Evolutionary conservation across 2,888 invertebrate genomes (phyloP).

Genomic region (Miltochrista miniata): DNA sequence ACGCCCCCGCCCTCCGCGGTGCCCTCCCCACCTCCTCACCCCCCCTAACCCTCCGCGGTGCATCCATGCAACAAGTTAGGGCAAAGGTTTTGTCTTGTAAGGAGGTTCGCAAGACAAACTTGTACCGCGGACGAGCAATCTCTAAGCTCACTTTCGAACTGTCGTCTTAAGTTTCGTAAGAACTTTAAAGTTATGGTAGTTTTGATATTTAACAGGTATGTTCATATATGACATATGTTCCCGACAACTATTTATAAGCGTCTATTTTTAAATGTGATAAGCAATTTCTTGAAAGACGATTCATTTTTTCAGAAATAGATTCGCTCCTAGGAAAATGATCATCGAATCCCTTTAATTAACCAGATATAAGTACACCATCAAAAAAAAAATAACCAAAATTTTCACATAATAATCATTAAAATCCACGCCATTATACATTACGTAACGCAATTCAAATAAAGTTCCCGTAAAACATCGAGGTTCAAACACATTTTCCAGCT

Average conservation of each 20-base stretch:
- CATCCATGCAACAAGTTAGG: slow-evolving; percentile 83
- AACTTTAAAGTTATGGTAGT: not conserved
- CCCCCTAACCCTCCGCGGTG: slow-evolving; percentile 67
- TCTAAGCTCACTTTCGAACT: slow-evolving; percentile 8
- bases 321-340: not conserved
- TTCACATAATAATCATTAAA: no score
- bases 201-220: not conserved
- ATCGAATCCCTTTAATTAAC: not conserved
- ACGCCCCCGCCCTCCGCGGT: slow-evolving; percentile 49
- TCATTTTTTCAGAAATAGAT: not conserved
- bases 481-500: slow-evolving; percentile 79
- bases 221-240: no score
- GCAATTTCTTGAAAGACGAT: no score
- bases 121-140: slow-evolving; percentile 25
- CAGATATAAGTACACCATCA: not conserved
- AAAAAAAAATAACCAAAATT: slow-evolving; percentile 19
- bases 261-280: no score
- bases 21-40: slow-evolving; percentile 42
- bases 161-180: not conserved
- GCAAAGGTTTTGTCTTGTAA: slow-evolving; percentile 70
- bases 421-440: slow-evolving; percentile 29
- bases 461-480: slow-evolving; percentile 71
- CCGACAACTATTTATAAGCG: no score
- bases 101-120: slow-evolving; percentile 62
- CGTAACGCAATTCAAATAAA: slow-evolving; percentile 59